These are phyloP conservation scores for Acrossocheilus wenchowensis DNA, from an alignment of 2,797 vertebrate genomes.

Conservation along the genomic window DNA sequence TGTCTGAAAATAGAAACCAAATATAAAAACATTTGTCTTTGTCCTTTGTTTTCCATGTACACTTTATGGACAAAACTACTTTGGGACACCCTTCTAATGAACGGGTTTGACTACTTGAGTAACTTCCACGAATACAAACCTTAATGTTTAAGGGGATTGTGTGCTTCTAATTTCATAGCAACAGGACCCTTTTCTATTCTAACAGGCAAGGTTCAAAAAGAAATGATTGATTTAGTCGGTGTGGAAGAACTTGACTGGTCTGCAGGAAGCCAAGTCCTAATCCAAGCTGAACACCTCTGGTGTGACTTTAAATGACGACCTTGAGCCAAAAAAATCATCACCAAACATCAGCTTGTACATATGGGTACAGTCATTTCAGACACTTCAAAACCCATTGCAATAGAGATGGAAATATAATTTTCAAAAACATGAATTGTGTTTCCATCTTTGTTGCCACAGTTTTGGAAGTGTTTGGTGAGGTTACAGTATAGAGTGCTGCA, in stretches of 20 bases:
- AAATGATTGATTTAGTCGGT: neutral
- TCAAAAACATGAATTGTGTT: no score
- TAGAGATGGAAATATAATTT: no score
- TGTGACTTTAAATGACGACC: no score
- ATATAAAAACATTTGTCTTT: constrained; percentile 22
- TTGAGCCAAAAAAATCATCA: no score
- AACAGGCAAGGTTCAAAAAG: neutral
- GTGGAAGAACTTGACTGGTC: no score
- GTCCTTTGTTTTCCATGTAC: neutral
- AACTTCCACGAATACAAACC: neutral
- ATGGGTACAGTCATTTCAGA: no score
- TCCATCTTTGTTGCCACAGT: no score
- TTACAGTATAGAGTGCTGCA: no score
- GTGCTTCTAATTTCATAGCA: neutral
- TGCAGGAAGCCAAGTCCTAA: no score
- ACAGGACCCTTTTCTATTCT: neutral
- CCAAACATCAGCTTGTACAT: no score
- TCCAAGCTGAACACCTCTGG: no score
- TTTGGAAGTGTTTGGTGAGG: neutral
- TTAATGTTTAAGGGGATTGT: neutral
- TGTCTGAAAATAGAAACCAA: constrained; percentile 38
- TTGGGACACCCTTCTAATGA: neutral
- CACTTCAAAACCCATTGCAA: no score
- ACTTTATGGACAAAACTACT: neutral
- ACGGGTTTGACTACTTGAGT: neutral